A percentile compares a stretch with the other conserved stretches of the same genome.
Evolutionary conservation across 2,797 vertebrate species (phyloP).

Genomic region (Leptatherina wallacei): DNA sequence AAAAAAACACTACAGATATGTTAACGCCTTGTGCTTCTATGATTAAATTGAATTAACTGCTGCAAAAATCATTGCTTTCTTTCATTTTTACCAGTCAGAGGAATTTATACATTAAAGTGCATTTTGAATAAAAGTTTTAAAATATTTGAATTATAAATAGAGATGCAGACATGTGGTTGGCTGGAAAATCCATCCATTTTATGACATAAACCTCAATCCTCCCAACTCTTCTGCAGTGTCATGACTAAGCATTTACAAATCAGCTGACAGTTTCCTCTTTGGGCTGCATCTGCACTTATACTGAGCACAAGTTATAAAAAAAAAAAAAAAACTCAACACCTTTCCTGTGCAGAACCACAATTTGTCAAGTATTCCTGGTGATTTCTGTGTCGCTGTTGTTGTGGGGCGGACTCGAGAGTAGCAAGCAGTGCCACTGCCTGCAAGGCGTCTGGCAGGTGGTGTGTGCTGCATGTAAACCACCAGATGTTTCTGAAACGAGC

Average conservation of each 20-base stretch:
- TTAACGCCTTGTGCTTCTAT: conserved; percentile 96
- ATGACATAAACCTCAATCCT: conserved; percentile 3
- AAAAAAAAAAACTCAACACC: conserved; percentile 33
- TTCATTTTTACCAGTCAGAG: conserved; percentile 56
- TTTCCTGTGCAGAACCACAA: conserved; percentile 29
- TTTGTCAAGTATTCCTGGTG: conserved; percentile 57
- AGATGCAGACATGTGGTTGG: background rate
- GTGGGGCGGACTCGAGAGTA: conserved; percentile 63
- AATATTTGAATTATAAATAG: conserved; percentile 9
- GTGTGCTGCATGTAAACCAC: conserved; percentile 85
- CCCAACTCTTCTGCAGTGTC: conserved; percentile 32
- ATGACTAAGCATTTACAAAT: conserved; percentile 58
- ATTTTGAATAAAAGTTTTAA: conserved; percentile 10
- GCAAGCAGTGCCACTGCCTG: conserved; percentile 72
- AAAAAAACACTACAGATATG: conserved; percentile 75
- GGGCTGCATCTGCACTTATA: conserved; percentile 42
- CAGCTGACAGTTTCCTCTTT: conserved; percentile 41
- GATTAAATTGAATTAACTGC: conserved; percentile 93
- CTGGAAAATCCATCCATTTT: conserved; percentile 15
- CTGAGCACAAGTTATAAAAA: conserved; percentile 26
- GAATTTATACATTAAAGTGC: conserved; percentile 14
- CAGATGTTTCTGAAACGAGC: conserved; percentile 85
- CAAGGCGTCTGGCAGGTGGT: conserved; percentile 82
- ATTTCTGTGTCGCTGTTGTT: conserved; percentile 67
- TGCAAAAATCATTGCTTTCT: conserved; percentile 88